phyloP scores from a whole-genome alignment of 1,140 invertebrate species.

The Gonioctena quinquepunctata region DNA sequence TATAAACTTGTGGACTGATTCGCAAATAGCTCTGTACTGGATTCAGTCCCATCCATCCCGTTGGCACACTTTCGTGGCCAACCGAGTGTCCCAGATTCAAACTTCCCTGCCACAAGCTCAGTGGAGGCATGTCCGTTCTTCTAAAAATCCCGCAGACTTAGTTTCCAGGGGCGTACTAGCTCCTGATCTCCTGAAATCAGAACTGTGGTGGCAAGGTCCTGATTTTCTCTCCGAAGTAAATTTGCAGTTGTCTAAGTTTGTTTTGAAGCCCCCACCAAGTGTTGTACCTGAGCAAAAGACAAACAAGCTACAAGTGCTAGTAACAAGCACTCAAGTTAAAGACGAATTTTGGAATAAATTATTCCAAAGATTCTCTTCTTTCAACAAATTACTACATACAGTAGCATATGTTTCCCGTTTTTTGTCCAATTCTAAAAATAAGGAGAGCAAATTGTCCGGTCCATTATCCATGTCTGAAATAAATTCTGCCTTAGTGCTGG shows the following conservation, averaged over 20 bases:
- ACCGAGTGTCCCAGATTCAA: slow-evolving; percentile 31
- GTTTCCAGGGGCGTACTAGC: slow-evolving; percentile 40
- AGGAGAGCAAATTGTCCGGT: background rate
- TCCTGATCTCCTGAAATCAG: background rate
- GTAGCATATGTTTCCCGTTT: background rate
- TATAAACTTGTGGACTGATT: background rate
- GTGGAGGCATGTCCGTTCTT: slow-evolving; percentile 47
- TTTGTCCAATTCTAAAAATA: slow-evolving; percentile 17
- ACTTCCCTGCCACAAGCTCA: slow-evolving; percentile 18
- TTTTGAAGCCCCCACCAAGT: background rate
- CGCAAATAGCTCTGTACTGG: slow-evolving; percentile 12
- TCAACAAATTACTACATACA: slow-evolving; percentile 29
- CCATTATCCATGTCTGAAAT: background rate
- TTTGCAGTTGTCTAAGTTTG: background rate
- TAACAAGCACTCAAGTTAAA: background rate
- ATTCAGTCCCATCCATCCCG: background rate
- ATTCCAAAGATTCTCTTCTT: slow-evolving; percentile 42
- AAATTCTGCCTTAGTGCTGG: background rate
- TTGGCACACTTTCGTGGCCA: slow-evolving; percentile 27
- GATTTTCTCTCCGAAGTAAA: slow-evolving; percentile 12
- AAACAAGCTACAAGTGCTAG: background rate
- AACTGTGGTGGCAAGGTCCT: slow-evolving; percentile 18
- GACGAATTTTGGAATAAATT: background rate
- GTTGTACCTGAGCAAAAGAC: slow-evolving; percentile 6
- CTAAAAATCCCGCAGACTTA: slow-evolving; percentile 49